These are phyloP conservation scores for Epizoanthus scotinus DNA, from an alignment of 92 coral and sea anemone species.

Conservation along the genomic window DNA sequence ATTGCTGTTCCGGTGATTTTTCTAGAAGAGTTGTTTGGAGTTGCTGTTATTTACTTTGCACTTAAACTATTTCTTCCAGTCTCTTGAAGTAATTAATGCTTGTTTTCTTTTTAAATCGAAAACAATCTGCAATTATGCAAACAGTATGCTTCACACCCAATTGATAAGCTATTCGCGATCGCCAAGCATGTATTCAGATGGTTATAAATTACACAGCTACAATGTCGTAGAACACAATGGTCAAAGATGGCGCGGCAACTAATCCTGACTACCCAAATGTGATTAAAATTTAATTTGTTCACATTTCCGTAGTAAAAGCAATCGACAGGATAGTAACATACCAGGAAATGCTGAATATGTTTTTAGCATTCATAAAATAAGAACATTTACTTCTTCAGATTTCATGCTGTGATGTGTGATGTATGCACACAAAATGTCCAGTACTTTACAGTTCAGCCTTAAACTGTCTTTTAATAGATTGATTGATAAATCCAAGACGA, in stretches of 20 bases:
- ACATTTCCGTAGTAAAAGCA: neutral
- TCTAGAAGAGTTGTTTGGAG: neutral
- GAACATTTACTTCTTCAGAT: neutral
- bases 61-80: neutral
- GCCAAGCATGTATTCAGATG: too few species aligned
- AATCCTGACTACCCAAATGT: neutral
- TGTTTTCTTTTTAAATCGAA: too few species aligned
- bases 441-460: too few species aligned
- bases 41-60: neutral
- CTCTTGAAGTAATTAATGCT: too few species aligned
- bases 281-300: neutral
- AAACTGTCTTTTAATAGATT: too few species aligned
- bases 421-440: too few species aligned
- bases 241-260: neutral
- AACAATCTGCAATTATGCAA: too few species aligned
- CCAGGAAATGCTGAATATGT: neutral
- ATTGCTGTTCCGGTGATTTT: neutral
- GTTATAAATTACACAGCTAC: too few species aligned
- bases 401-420: neutral
- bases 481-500: too few species aligned
- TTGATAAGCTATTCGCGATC: too few species aligned
- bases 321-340: neutral
- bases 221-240: neutral
- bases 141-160: too few species aligned
- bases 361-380: neutral